phyloP scores from a whole-genome alignment of 2,888 invertebrate species.

The Frankliniella intonsa region DNA sequence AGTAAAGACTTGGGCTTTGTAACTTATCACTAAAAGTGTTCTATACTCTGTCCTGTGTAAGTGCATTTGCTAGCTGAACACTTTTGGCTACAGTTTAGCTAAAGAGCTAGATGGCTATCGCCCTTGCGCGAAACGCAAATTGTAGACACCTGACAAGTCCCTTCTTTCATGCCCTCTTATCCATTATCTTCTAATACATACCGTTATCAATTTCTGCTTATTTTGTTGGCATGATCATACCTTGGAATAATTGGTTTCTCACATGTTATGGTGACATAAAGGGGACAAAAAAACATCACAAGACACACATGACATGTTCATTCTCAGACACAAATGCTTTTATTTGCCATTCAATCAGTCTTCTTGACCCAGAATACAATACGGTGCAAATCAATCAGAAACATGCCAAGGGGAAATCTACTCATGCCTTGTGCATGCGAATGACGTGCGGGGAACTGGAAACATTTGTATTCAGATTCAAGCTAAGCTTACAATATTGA shows the following conservation, averaged over 20 bases:
- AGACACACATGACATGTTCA: background rate
- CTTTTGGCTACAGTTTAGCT: no score
- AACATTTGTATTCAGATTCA: constrained; percentile 16
- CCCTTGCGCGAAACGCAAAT: no score
- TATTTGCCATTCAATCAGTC: constrained; percentile 20
- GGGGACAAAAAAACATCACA: background rate
- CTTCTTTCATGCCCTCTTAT: no score
- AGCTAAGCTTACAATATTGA: constrained; percentile 16
- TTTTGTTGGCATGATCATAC: background rate
- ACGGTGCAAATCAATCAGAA: background rate
- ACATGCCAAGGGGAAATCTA: background rate
- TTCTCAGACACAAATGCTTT: constrained; percentile 23
- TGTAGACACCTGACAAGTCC: no score
- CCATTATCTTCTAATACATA: no score
- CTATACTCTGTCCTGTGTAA: no score
- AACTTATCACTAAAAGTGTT: no score
- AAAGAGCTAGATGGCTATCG: no score
- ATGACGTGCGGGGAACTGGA: background rate
- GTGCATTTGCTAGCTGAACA: no score
- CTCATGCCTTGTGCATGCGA: background rate
- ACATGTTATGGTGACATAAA: background rate
- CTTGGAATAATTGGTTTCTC: no score
- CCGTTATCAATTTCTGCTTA: no score
- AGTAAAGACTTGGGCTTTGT: no score
- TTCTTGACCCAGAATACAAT: constrained; percentile 20